Conservation (phyloP, 2,888 invertebrate genomes). For the Caenorhabditis sp. region DNA sequence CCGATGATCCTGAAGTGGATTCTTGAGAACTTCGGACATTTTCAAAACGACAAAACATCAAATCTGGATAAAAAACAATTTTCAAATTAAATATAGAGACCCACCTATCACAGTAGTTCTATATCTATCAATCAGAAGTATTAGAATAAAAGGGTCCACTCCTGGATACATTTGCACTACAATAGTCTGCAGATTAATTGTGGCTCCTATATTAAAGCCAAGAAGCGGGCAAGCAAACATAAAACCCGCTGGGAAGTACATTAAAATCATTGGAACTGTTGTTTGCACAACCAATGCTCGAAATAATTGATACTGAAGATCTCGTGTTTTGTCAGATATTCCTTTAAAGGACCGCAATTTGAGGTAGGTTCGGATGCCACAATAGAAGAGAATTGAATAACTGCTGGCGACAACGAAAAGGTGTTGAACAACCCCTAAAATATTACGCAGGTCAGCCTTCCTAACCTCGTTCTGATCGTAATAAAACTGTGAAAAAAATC, state of each 20-base stretch:
- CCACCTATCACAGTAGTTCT: slow-evolving; percentile 8
- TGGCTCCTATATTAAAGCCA: slow-evolving; percentile 10
- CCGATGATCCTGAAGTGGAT: too few species aligned
- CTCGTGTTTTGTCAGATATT: slow-evolving; percentile 8
- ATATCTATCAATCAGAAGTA: slow-evolving; percentile 15
- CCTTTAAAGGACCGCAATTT: neutral
- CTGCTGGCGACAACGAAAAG: slow-evolving; percentile 1
- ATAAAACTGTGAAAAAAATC: too few species aligned
- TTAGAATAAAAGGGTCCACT: slow-evolving; percentile 19
- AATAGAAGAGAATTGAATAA: slow-evolving; percentile 15
- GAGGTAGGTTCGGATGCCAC: slow-evolving; percentile 10
- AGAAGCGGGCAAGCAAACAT: slow-evolving; percentile 16
- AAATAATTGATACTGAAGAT: slow-evolving; percentile 24
- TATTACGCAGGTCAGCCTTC: slow-evolving; percentile 10
- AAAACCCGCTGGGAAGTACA: slow-evolving; percentile 13
- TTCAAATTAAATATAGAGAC: too few species aligned
- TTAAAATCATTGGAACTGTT: slow-evolving; percentile 10
- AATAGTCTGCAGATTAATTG: slow-evolving; percentile 11
- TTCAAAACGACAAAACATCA: too few species aligned
- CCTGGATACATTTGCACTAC: slow-evolving; percentile 17
- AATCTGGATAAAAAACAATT: too few species aligned
- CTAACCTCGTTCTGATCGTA: neutral
- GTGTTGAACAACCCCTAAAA: slow-evolving; percentile 14
- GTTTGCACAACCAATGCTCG: slow-evolving; percentile 17
- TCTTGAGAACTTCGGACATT: too few species aligned